These are phyloP conservation scores for Asobara japonica DNA, from an alignment of 1,140 invertebrate genomes.

Conservation along the genomic window DNA sequence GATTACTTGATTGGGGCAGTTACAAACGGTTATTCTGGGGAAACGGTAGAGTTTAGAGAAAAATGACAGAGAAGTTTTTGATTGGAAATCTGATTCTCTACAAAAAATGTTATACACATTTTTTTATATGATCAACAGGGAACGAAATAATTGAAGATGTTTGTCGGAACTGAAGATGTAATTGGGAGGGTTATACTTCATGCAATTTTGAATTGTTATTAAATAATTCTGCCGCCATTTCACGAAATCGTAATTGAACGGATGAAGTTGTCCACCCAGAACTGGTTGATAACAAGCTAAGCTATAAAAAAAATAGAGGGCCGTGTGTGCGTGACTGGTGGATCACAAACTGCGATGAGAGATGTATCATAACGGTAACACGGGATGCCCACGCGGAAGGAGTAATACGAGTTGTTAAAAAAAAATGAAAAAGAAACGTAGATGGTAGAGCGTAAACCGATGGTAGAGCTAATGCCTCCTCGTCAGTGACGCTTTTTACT, in stretches of 20 bases:
- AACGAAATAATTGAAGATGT: too few relatives aligned
- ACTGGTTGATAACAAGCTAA: constrained; percentile 8
- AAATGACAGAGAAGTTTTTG: too few relatives aligned
- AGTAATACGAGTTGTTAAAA: neutral
- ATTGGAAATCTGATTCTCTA: too few relatives aligned
- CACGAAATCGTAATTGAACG: neutral
- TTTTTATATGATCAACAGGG: too few relatives aligned
- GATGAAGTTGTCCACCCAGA: neutral
- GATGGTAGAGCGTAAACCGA: neutral
- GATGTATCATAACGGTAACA: constrained; percentile 31
- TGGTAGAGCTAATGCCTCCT: neutral
- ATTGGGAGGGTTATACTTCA: too few relatives aligned
- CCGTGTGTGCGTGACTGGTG: constrained; percentile 30
- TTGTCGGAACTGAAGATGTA: too few relatives aligned
- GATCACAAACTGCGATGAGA: constrained; percentile 29
- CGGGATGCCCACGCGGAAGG: constrained; percentile 29
- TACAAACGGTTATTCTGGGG: too few relatives aligned
- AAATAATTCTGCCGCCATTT: neutral
- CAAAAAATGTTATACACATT: too few relatives aligned
- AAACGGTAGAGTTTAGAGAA: too few relatives aligned
- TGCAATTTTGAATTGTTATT: too few relatives aligned
- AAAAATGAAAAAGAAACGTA: constrained; percentile 1
- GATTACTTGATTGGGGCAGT: too few relatives aligned
- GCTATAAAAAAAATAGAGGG: neutral
- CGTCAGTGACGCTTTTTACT: neutral